Evolutionary conservation across 2,113 vertebrate genomes (phyloP).

Genomic region (Colossoma macropomum): DNA sequence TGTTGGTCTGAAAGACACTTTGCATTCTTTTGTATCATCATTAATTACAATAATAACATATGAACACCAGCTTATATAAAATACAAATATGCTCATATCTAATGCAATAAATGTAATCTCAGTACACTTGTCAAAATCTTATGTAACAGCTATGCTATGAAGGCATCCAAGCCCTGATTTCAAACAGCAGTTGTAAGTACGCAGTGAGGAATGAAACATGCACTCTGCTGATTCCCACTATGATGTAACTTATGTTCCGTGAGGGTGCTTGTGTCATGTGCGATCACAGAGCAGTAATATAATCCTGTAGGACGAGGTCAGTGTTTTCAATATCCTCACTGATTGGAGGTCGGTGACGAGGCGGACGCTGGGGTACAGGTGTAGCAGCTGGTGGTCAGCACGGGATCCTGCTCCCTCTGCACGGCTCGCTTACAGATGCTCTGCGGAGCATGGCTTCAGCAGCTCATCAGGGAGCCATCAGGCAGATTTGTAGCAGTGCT

Average conservation of each 20-base stretch:
- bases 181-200: slow-evolving; percentile 9
- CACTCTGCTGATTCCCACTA: slow-evolving; percentile 35
- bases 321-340: slow-evolving; percentile 57
- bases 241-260: slow-evolving; percentile 22
- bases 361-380: slow-evolving; percentile 43
- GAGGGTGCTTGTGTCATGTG: slow-evolving; percentile 9
- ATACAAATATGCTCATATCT: background rate
- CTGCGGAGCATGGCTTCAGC: slow-evolving; percentile 31
- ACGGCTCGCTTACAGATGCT: slow-evolving; percentile 40
- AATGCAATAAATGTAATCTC: too few species aligned
- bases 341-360: slow-evolving; percentile 56
- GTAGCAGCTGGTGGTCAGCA: slow-evolving; percentile 43
- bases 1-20: too few species aligned
- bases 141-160: slow-evolving; percentile 21
- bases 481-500: slow-evolving; percentile 38
- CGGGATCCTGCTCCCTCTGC: slow-evolving; percentile 25
- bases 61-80: background rate
- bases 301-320: slow-evolving; percentile 52
- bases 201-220: slow-evolving; percentile 15
- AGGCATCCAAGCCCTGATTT: background rate
- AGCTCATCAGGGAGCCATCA: slow-evolving; percentile 38
- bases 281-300: slow-evolving; percentile 29
- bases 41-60: background rate
- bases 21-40: too few species aligned
- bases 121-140: background rate